Evolutionary conservation across 1,140 invertebrate species (phyloP), one percentile per base, ranked within the genome.

Genomic region (Teleopsis dalmanni): DNA sequence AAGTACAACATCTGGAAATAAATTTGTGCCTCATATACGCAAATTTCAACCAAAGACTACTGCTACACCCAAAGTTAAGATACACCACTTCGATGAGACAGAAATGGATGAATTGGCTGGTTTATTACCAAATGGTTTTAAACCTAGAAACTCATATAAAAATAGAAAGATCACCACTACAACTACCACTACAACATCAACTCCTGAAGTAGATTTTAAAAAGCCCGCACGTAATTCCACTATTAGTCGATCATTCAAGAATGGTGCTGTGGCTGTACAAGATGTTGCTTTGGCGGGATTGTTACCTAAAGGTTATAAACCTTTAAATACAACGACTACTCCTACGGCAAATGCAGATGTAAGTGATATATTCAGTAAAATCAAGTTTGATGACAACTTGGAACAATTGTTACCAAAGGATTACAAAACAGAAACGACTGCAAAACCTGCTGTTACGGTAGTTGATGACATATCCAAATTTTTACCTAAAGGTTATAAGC

Each of bases 51-150:
- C 81, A 47, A 74, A 72, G 57, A 72, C 73, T 7, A 68, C 72
- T 1, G 57, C 67, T 4, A 56, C 66, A 2, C 70, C 79, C 5
- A 67, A 57, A 21, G 7, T 64, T 4, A 67, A 65, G 21, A 82
- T 84, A 2, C 79, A 79, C 47, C 87, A 85, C 60, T 84, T 87
- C 48, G 79, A 82, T 18, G 79, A 72, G 27, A 72, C 77, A 3
- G 77, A 78, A 68, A 79, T 81, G 62, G 81, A 82, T 43, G 75
- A 83, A 53, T 58, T 80, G 2, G 58, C 73, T 10, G 75, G 77
- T 4, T 61, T 84, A 3, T 60, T 84, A 13, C 82, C 82, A 2
- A 62, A 75, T 6, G 81, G 80, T 21, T 84, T 81, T 57, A 82
- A 81, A 59, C 63, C 75, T 10, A 72, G 76, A 53, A 54, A 61